These are phyloP conservation scores for Trididemnum nubilum DNA, from an alignment of 23 tunicate genomes.

Conservation along the genomic window DNA sequence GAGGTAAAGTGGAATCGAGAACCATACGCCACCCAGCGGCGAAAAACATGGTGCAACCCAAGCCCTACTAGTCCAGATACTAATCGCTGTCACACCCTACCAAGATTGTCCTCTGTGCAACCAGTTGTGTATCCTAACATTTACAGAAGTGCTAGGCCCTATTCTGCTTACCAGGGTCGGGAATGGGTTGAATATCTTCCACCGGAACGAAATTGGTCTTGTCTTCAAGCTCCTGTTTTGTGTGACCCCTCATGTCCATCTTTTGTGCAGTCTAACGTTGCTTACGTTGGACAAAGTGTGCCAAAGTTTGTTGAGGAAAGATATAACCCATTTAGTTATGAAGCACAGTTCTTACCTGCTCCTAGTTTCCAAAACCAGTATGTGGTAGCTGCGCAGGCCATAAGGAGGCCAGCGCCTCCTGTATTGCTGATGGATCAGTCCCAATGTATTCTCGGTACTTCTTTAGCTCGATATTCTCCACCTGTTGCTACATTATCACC, in stretches of 20 bases:
- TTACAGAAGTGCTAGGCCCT: constrained; percentile 1
- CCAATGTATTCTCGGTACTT: constrained; percentile 28
- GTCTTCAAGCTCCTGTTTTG: background rate
- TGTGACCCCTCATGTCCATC: background rate
- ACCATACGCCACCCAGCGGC: constrained; percentile 9
- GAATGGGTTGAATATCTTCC: background rate
- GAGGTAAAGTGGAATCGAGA: background rate
- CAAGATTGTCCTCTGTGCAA: constrained; percentile 1
- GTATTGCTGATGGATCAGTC: background rate
- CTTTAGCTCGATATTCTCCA: background rate
- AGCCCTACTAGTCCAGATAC: background rate
- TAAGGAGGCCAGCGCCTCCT: background rate
- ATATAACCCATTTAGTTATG: background rate
- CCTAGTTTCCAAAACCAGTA: background rate
- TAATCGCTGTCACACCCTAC: background rate
- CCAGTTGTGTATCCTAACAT: background rate
- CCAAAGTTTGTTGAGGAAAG: background rate
- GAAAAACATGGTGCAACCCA: constrained; percentile 31
- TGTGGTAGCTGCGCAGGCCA: background rate
- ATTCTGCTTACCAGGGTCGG: background rate
- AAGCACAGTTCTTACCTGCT: background rate
- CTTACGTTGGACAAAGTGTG: background rate
- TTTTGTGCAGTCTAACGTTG: background rate
- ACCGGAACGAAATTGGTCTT: background rate
- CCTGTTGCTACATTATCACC: constrained; percentile 17